Percentiles rank a stretch among this genome's conserved stretches.
Conservation (phyloP, 23 tunicate genomes). For the Pegea sp. region DNA sequence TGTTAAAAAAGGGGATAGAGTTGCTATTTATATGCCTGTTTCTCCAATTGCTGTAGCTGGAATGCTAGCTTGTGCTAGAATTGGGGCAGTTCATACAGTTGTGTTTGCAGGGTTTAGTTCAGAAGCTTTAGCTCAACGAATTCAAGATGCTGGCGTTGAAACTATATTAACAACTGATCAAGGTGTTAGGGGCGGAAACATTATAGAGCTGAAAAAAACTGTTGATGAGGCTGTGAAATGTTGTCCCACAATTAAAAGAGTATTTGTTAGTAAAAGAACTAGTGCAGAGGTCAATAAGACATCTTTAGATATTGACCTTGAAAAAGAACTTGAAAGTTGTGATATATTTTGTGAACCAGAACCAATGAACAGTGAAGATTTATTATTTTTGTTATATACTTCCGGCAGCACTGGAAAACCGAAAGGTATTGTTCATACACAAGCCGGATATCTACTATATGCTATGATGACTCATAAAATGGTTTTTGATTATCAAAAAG, state of each 20-base stretch:
- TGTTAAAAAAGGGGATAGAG: conserved; percentile 85
- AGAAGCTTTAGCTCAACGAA: conserved; percentile 81
- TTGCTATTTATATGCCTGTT: conserved; percentile 92
- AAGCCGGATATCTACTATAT: conserved; percentile 89
- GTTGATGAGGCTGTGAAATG: conserved; percentile 68
- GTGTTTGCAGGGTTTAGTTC: conserved; percentile 97
- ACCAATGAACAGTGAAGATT: conserved; percentile 72
- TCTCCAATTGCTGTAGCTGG: conserved; percentile 81
- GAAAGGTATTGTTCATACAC: conserved; percentile 88
- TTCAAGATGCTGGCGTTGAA: conserved; percentile 61
- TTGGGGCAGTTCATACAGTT: conserved; percentile 93
- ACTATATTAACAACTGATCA: conserved; percentile 66
- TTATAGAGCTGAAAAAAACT: conserved; percentile 57
- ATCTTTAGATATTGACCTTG: conserved; percentile 54
- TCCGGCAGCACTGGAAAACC: conserved; percentile 99
- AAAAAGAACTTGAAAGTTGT: conserved; percentile 23
- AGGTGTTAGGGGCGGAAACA: conserved; percentile 79
- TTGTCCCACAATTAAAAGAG: conserved; percentile 62
- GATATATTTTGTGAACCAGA: conserved; percentile 30
- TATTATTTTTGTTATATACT: conserved; percentile 76
- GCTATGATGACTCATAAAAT: conserved; percentile 55
- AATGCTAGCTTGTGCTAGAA: conserved; percentile 90
- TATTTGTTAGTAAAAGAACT: conserved; percentile 53
- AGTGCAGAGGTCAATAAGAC: conserved; percentile 16
- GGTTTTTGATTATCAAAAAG: conserved; percentile 55